Conservation (phyloP, 2,113 vertebrate species). For the Eclectus roratus region DNA sequence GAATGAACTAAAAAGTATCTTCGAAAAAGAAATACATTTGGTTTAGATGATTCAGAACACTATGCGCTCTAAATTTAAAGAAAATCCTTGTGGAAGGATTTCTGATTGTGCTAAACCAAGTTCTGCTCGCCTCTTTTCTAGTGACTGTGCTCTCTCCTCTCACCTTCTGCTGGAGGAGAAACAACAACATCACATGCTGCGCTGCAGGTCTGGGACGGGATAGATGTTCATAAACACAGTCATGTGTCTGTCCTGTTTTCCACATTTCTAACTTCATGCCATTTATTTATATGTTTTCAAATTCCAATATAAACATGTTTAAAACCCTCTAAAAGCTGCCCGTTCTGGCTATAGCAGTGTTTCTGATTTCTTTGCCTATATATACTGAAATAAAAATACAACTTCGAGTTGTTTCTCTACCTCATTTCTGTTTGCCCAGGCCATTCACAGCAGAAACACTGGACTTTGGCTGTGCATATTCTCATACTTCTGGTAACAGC, state of each 20-base stretch:
- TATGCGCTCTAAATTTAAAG: neutral
- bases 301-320: neutral
- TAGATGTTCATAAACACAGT: constrained; percentile 13
- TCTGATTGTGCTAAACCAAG: neutral
- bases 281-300: constrained; percentile 4
- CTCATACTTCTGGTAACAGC: neutral
- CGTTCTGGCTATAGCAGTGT: neutral
- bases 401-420: neutral
- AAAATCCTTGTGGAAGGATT: neutral
- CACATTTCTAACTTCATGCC: neutral
- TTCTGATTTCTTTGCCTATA: neutral
- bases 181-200: constrained; percentile 21
- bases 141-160: neutral
- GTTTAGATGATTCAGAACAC: neutral
- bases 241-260: constrained; percentile 39
- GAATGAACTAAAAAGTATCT: neutral
- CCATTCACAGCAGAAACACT: neutral
- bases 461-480: neutral
- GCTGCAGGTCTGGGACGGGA: neutral
- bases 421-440: neutral
- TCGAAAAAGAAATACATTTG: neutral
- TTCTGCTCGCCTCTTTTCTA: neutral
- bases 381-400: neutral
- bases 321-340: neutral
- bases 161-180: constrained; percentile 42